Conservation (phyloP, 2,797 vertebrate genomes). For the Antrozous pallidus region DNA sequence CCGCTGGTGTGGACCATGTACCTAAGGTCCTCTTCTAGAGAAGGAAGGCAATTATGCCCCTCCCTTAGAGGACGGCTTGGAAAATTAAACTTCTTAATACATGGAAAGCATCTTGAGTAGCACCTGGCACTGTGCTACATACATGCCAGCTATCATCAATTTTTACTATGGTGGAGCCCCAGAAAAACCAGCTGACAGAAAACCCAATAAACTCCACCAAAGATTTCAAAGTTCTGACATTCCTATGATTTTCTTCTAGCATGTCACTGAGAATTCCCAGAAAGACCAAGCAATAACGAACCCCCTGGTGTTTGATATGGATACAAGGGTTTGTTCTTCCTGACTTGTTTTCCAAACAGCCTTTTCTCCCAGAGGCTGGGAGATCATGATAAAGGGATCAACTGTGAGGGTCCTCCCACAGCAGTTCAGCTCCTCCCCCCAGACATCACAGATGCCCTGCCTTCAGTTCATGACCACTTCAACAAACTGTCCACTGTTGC, state of each 20-base stretch:
- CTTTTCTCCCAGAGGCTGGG: not conserved
- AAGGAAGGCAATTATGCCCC: not conserved
- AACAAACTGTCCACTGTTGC: not conserved
- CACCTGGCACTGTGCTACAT: not conserved
- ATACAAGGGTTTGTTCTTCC: not conserved
- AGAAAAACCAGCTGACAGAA: not conserved
- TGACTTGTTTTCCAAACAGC: not conserved
- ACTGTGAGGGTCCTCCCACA: not conserved
- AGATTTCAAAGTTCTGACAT: not conserved
- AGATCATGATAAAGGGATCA: not conserved
- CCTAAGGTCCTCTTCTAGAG: not conserved
- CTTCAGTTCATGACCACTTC: accelerated
- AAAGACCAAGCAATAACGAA: not conserved
- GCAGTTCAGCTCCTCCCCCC: too few species aligned
- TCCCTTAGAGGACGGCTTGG: not conserved
- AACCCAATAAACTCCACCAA: not conserved
- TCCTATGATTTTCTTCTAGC: not conserved
- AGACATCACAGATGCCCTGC: not conserved
- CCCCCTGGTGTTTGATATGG: not conserved
- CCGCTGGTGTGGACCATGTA: accelerated
- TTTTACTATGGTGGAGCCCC: not conserved
- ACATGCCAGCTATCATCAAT: not conserved
- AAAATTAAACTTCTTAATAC: not conserved
- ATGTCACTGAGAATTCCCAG: not conserved
- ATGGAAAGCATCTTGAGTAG: not conserved